A percentile compares a stretch with the other conserved stretches of the same genome.
Evolutionary conservation across 2,113 vertebrate genomes (phyloP).

Genomic region (Hemibagrus wyckioides): DNA sequence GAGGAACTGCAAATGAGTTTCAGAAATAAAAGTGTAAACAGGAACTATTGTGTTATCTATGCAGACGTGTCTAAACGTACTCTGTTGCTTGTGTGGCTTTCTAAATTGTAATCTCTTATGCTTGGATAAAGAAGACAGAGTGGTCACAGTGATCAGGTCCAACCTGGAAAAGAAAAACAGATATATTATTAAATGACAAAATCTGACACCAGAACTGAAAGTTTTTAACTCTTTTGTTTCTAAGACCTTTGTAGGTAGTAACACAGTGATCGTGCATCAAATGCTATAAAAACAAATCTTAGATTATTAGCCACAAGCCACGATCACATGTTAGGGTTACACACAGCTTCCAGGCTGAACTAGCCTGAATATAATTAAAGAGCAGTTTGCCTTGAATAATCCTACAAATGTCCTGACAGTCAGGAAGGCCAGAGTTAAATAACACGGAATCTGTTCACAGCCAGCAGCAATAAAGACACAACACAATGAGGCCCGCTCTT

Average conservation of each 20-base stretch:
- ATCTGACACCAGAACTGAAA: neutral
- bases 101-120: conserved; percentile 21
- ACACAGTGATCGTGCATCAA: neutral
- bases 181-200: neutral
- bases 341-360: neutral
- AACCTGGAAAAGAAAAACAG: conserved; percentile 54
- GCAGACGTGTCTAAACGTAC: conserved; percentile 56
- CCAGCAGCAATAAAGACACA: neutral
- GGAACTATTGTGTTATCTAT: neutral
- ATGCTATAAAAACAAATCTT: neutral
- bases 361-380: neutral
- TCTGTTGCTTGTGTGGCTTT: conserved; percentile 23
- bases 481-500: neutral
- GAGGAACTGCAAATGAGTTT: neutral
- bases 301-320: neutral
- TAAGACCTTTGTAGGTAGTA: neutral
- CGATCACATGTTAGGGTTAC: neutral
- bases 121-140: conserved; percentile 32
- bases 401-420: neutral
- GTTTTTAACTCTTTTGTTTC: neutral
- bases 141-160: conserved; percentile 73
- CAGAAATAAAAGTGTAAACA: neutral
- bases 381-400: neutral
- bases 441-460: neutral
- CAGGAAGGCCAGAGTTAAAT: neutral